A percentile compares a stretch with the other conserved stretches of the same genome.
phyloP scores from a whole-genome alignment of 2,797 vertebrate genomes.

The Discoglossus pictus region DNA sequence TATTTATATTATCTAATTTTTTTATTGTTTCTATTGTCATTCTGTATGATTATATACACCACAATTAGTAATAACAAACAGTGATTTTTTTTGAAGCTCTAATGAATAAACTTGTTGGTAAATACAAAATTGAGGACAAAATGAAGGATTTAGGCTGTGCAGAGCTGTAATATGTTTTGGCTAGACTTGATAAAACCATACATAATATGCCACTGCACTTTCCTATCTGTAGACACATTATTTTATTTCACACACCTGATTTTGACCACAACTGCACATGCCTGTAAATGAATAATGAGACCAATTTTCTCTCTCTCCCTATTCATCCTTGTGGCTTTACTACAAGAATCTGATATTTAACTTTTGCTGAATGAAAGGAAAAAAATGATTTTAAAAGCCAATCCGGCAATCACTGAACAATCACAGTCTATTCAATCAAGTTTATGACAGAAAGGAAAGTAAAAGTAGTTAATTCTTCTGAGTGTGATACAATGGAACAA shows the following conservation, averaged over 20 bases:
- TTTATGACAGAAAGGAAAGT: slow-evolving; percentile 3
- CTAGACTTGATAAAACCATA: slow-evolving; percentile 12
- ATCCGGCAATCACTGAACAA: slow-evolving; percentile 9
- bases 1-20: too few relatives aligned
- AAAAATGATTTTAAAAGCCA: not conserved
- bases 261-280: not conserved
- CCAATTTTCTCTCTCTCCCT: not conserved
- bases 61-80: too few relatives aligned
- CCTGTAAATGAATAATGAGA: not conserved
- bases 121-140: too few relatives aligned
- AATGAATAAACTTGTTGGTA: too few relatives aligned
- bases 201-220: slow-evolving; percentile 2
- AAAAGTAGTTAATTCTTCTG: slow-evolving; percentile 5
- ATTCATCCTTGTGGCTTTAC: slow-evolving; percentile 9
- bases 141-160: slow-evolving; percentile 1
- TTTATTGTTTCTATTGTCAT: too few relatives aligned
- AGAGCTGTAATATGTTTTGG: slow-evolving; percentile 14
- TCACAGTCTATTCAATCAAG: not conserved
- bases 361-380: not conserved
- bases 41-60: too few relatives aligned
- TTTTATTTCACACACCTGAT: slow-evolving; percentile 9
- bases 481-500: not conserved
- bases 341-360: slow-evolving; percentile 1
- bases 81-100: too few relatives aligned
- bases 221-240: slow-evolving; percentile 2